These are phyloP conservation scores for Enteromius fasciolatus DNA, from an alignment of 2,797 vertebrate species.

Conservation along the genomic window DNA sequence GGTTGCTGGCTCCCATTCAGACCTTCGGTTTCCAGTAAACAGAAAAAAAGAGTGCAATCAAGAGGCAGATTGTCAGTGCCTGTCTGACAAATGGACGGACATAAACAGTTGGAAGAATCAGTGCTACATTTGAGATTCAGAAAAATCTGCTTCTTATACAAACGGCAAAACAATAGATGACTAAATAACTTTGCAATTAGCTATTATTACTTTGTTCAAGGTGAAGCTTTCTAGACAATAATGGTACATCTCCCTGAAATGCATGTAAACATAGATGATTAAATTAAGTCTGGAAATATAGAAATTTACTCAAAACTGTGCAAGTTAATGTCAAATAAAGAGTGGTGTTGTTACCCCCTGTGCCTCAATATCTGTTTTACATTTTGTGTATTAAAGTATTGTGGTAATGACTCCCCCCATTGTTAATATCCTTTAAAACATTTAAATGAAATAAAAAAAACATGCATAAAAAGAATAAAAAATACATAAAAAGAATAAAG, in stretches of 20 bases:
- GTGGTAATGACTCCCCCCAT: background rate
- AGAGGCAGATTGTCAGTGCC: conserved; percentile 25
- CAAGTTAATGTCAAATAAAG: no score
- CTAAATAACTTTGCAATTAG: background rate
- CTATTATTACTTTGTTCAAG: background rate
- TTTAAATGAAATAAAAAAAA: background rate
- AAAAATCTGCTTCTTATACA: conserved; percentile 2
- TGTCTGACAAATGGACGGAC: conserved; percentile 39
- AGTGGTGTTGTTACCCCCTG: background rate
- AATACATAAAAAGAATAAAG: background rate
- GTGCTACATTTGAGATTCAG: background rate
- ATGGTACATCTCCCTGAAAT: background rate
- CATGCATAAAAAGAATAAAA: background rate
- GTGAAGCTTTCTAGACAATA: background rate
- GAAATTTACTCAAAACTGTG: background rate
- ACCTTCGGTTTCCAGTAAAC: conserved; percentile 60
- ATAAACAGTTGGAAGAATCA: conserved; percentile 22
- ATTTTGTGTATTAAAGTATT: background rate
- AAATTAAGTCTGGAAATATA: background rate
- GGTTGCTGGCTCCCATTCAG: conserved; percentile 55
- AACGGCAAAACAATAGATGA: background rate
- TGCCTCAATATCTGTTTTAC: background rate
- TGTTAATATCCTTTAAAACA: background rate
- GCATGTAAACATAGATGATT: background rate
- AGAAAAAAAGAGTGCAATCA: conserved; percentile 43